Evolutionary conservation across 2,797 vertebrate genomes (phyloP).

Genomic region (Myiothlypis coronata): DNA sequence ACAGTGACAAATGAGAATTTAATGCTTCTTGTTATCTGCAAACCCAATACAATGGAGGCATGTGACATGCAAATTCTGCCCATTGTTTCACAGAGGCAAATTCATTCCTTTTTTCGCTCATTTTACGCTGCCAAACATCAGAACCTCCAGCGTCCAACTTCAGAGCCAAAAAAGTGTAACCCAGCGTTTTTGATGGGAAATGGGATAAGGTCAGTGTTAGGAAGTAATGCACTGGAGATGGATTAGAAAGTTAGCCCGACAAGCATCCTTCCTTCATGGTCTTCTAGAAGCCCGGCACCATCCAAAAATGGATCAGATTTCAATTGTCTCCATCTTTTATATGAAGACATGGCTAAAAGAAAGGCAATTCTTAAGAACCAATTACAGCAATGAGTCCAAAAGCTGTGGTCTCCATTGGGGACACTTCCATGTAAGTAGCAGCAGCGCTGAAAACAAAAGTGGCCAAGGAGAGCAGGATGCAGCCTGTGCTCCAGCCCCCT

Average conservation of each 20-base stretch:
- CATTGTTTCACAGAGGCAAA: conserved; percentile 24
- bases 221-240: conserved; percentile 52
- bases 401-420: not conserved
- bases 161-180: conserved; percentile 61
- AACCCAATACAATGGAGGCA: conserved; percentile 41
- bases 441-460: not conserved
- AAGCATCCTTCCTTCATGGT: conserved; percentile 12
- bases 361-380: not conserved
- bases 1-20: conserved; percentile 45
- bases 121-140: conserved; percentile 11
- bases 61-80: conserved; percentile 35
- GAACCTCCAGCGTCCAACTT: conserved; percentile 1
- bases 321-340: not conserved
- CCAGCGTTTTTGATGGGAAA: conserved; percentile 24
- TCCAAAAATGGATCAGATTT: not conserved
- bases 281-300: conserved; percentile 2
- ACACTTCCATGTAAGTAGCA: not conserved
- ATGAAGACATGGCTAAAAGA: not conserved
- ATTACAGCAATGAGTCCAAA: not conserved
- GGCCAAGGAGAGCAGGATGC: not conserved
- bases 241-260: not conserved
- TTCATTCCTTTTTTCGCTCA: conserved; percentile 51
- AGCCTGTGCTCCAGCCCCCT: not conserved
- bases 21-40: conserved; percentile 44
- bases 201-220: conserved; percentile 13